Evolutionary conservation across 2,888 invertebrate species (phyloP).

Genomic region (Platerodrilus igneus): DNA sequence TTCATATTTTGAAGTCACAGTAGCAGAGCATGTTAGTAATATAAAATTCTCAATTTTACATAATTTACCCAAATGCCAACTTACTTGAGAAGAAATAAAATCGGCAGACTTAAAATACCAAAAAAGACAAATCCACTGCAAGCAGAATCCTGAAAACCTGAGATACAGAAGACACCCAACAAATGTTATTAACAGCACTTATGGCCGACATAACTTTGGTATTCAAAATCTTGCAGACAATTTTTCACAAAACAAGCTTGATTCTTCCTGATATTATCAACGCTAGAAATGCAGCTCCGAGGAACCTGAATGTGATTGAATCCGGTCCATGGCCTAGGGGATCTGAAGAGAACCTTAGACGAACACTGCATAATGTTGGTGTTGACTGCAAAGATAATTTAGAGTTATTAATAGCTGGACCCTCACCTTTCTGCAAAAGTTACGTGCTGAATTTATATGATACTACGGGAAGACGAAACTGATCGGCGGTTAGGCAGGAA

Average conservation of each 20-base stretch:
- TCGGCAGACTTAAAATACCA: neutral
- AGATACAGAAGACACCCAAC: neutral
- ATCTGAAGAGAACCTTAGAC: neutral
- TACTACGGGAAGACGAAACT: too few species aligned
- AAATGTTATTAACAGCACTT: neutral
- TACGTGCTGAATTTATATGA: too few species aligned
- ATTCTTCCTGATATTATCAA: slow-evolving; percentile 3
- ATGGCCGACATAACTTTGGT: slow-evolving; percentile 1
- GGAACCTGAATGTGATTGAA: neutral
- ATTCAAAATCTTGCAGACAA: neutral
- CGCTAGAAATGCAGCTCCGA: neutral
- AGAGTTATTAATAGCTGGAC: too few species aligned
- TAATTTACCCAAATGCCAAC: neutral
- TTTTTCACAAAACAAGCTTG: neutral
- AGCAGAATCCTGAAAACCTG: slow-evolving; percentile 1
- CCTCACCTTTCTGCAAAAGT: too few species aligned
- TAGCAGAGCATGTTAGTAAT: too few species aligned
- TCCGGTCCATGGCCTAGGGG: neutral
- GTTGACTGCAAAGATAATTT: too few species aligned
- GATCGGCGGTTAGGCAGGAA: too few species aligned
- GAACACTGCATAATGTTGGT: too few species aligned
- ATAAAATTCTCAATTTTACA: neutral
- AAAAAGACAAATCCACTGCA: neutral
- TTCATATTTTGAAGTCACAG: too few species aligned
- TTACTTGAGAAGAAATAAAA: neutral